phyloP scores from a whole-genome alignment of 2,888 invertebrate genomes.

The Abrostola tripartita region DNA sequence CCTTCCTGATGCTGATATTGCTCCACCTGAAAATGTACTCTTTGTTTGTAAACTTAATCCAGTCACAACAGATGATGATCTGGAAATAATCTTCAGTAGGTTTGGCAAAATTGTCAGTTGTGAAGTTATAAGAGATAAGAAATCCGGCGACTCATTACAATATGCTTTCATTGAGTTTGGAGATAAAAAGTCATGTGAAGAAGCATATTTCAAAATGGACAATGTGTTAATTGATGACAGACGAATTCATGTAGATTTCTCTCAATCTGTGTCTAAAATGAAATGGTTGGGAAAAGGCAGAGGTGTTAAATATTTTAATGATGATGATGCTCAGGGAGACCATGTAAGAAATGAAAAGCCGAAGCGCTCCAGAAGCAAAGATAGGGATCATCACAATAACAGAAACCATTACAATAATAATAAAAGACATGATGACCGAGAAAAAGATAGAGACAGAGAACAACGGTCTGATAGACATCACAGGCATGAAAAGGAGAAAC shows the following conservation, averaged over 20 bases:
- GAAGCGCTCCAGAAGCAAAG: conserved; percentile 50
- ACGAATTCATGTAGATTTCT: conserved; percentile 99
- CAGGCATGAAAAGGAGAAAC: conserved; percentile 34
- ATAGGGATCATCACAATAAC: conserved; percentile 47
- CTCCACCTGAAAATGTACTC: conserved; percentile 99
- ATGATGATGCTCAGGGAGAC: conserved; percentile 63
- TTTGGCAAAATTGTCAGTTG: conserved; percentile 98
- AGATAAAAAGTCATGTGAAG: conserved; percentile 97
- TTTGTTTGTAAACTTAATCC: conserved; percentile 99
- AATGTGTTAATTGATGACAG: conserved; percentile 99
- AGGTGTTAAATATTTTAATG: conserved; percentile 90
- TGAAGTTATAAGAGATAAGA: conserved; percentile 98
- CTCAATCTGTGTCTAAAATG: conserved; percentile 98
- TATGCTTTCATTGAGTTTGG: conserved; percentile 99
- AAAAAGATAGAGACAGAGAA: conserved; percentile 53
- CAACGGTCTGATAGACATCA: conserved; percentile 44
- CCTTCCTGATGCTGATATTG: conserved; percentile 98
- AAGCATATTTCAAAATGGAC: conserved; percentile 99
- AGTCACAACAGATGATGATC: conserved; percentile 98
- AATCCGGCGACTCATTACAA: conserved; percentile 97
- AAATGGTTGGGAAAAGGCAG: conserved; percentile 96
- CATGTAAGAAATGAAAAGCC: conserved; percentile 52
- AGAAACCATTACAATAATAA: conserved; percentile 59
- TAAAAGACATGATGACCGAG: conserved; percentile 64
- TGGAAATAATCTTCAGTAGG: conserved; percentile 99